phyloP scores from a whole-genome alignment of 2,797 vertebrate genomes.

The Artibeus lituratus region DNA sequence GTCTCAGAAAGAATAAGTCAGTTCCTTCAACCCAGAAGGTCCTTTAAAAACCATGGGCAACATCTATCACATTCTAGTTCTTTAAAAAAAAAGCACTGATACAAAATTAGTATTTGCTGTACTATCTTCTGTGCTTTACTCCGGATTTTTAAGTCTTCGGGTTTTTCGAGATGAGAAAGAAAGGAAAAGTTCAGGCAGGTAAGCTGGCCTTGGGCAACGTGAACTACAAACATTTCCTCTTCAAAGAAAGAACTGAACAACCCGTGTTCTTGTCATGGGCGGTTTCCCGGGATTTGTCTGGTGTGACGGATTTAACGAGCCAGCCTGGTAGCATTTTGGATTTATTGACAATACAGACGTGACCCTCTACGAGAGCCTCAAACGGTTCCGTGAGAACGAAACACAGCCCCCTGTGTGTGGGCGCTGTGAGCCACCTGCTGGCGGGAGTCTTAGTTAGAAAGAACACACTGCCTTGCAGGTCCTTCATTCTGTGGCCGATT shows the following conservation, averaged over 20 bases:
- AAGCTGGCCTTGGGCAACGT: background rate
- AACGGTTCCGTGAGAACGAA: background rate
- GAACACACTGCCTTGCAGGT: background rate
- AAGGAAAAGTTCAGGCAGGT: background rate
- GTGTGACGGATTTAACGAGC: background rate
- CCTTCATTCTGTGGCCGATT: background rate
- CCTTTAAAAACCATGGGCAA: background rate
- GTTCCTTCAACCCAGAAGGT: background rate
- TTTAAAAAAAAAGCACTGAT: background rate
- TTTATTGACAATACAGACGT: rapidly evolving
- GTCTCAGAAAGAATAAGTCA: background rate
- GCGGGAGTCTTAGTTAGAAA: background rate
- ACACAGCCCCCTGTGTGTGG: background rate
- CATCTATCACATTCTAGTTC: background rate
- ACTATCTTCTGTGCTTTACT: background rate
- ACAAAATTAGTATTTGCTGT: background rate
- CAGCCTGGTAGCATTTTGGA: background rate
- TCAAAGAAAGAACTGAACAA: background rate
- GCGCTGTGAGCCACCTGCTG: background rate
- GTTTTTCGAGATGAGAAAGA: background rate
- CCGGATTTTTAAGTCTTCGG: background rate
- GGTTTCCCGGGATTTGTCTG: background rate
- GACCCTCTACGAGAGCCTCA: background rate
- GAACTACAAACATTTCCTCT: background rate
- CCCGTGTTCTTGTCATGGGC: background rate